A percentile compares a stretch with the other conserved stretches of the same genome.
Conservation (phyloP, 2,797 vertebrate species). For the Hipposideros larvatus region DNA sequence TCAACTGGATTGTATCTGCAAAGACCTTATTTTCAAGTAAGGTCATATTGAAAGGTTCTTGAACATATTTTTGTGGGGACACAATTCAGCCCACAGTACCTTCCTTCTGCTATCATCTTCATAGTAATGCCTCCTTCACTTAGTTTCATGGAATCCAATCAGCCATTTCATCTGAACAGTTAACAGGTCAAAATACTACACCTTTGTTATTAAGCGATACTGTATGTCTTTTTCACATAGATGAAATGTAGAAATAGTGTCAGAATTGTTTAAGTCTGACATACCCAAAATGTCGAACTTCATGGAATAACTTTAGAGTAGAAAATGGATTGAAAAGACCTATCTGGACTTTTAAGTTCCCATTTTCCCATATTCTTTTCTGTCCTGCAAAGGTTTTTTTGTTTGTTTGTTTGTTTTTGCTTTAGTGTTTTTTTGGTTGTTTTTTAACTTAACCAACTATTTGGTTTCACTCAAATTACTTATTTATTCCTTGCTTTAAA, state of each 20-base stretch:
- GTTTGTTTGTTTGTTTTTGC: not conserved
- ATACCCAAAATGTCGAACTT: not conserved
- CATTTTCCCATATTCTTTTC: not conserved
- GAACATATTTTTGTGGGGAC: not conserved
- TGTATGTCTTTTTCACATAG: not conserved
- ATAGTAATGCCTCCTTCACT: not conserved
- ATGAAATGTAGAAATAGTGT: not conserved
- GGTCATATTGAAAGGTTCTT: not conserved
- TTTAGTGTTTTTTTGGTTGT: not conserved
- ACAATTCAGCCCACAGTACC: not conserved
- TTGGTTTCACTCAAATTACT: slow-evolving; percentile 26
- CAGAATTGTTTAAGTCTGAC: not conserved
- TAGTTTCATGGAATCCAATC: not conserved
- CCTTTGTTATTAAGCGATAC: not conserved
- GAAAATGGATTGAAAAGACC: not conserved
- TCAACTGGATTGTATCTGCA: not conserved
- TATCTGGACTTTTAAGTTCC: not conserved
- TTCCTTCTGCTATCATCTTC: not conserved
- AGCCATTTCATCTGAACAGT: not conserved
- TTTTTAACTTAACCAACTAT: not conserved
- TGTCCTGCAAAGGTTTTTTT: not conserved
- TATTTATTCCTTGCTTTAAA: not conserved
- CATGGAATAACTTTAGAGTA: not conserved
- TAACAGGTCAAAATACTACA: not conserved
- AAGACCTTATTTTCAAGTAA: not conserved